A percentile compares a stretch with the other conserved stretches of the same genome.
Conservation (phyloP, 2,113 vertebrate genomes). For the Ancistrus triradiatus region DNA sequence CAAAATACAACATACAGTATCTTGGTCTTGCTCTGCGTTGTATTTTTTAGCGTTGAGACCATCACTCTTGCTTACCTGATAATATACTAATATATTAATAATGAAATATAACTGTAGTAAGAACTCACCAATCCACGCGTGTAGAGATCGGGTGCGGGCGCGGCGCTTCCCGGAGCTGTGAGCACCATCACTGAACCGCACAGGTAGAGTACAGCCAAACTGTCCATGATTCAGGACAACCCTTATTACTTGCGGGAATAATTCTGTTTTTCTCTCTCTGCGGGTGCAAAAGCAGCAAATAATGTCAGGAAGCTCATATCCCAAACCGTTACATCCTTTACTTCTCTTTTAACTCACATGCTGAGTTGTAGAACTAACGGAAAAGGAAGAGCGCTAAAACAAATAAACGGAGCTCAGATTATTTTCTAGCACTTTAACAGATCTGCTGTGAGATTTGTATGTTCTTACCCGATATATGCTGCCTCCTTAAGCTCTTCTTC, state of each 20-base stretch:
- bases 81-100: background rate
- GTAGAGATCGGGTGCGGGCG: conserved; percentile 54
- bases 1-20: too few relatives aligned
- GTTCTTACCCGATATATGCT: background rate
- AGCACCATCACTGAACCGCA: conserved; percentile 27
- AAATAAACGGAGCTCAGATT: background rate
- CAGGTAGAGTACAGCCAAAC: conserved; percentile 10
- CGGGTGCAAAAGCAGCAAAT: background rate
- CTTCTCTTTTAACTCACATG: background rate
- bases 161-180: conserved; percentile 27
- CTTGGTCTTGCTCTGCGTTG: too few relatives aligned
- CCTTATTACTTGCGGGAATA: background rate
- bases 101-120: background rate
- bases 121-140: conserved; percentile 66
- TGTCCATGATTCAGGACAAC: background rate
- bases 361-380: too few relatives aligned
- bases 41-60: too few relatives aligned
- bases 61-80: too few relatives aligned
- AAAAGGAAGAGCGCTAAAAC: too few relatives aligned
- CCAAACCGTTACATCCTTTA: too few relatives aligned
- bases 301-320: too few relatives aligned
- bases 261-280: background rate
- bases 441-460: background rate
- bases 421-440: background rate
- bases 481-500: background rate